Percentiles rank a stretch among this genome's conserved stretches.
Evolutionary conservation across 1,140 invertebrate species (phyloP).

Genomic region (Lucilia cuprina): DNA sequence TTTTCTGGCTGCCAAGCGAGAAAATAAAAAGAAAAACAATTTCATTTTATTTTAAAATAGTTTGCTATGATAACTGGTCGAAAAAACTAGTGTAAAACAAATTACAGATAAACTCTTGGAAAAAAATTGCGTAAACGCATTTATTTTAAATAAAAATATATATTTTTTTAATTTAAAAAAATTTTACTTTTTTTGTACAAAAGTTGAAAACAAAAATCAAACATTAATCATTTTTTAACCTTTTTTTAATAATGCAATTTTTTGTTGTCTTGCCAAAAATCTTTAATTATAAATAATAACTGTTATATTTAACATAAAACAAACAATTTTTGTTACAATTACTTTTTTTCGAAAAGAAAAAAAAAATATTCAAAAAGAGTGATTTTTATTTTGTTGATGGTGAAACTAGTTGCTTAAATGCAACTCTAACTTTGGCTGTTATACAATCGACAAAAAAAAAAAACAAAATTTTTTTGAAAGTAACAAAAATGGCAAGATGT

Average conservation of each 20-base stretch:
- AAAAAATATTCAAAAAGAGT: not conserved
- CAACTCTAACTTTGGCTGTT: too few relatives aligned
- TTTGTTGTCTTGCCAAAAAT: not conserved
- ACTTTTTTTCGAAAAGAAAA: not conserved
- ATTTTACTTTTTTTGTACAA: not conserved
- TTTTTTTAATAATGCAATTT: not conserved
- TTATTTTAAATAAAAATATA: not conserved
- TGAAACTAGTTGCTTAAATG: too few relatives aligned
- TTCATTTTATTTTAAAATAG: too few relatives aligned
- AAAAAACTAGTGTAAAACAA: not conserved
- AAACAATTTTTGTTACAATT: not conserved
- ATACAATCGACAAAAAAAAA: too few relatives aligned
- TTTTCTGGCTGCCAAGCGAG: not conserved
- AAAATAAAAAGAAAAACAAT: too few relatives aligned
- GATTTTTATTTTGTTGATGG: too few relatives aligned
- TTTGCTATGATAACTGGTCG: too few relatives aligned
- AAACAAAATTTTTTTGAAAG: too few relatives aligned
- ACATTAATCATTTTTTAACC: not conserved
- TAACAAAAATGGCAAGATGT: too few relatives aligned
- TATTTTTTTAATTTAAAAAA: too few relatives aligned
- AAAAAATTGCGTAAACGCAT: constrained; percentile 12
- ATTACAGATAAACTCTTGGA: not conserved
- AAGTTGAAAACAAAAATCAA: not conserved
- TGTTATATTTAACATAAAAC: not conserved
- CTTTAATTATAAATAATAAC: not conserved